Conservation (phyloP, 2,888 invertebrate species). For the Beris chalybata region DNA sequence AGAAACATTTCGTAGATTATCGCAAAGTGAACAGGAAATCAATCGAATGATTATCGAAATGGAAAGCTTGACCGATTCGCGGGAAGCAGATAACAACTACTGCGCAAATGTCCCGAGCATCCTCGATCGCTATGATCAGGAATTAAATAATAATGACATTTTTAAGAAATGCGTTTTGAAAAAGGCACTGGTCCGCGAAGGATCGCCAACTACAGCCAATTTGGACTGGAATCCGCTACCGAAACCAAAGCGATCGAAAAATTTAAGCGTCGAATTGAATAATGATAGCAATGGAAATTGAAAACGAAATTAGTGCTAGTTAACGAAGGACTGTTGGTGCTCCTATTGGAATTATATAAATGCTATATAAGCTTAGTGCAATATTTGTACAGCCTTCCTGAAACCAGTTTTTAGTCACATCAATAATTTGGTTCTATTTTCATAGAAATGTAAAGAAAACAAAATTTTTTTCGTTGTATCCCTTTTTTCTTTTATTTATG, state of each 20-base stretch:
- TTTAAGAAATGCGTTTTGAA: constrained; percentile 51
- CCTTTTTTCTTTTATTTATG: too few species aligned
- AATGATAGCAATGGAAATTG: constrained; percentile 7
- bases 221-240: constrained; percentile 56
- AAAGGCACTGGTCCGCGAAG: constrained; percentile 49
- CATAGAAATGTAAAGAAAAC: too few species aligned
- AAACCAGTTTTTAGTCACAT: not conserved
- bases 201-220: constrained; percentile 53
- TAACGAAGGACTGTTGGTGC: too few species aligned
- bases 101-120: constrained; percentile 19
- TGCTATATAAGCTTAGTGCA: constrained; percentile 8
- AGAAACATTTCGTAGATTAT: constrained; percentile 41
- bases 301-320: not conserved
- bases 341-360: too few species aligned
- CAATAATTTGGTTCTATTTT: too few species aligned
- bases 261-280: constrained; percentile 41
- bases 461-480: too few species aligned
- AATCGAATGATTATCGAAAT: constrained; percentile 43
- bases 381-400: constrained; percentile 19
- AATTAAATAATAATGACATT: constrained; percentile 40
- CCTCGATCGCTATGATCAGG: constrained; percentile 20
- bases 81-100: constrained; percentile 36
- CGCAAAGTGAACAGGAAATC: constrained; percentile 42
- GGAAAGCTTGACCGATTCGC: constrained; percentile 35
- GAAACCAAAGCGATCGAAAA: constrained; percentile 53